A percentile compares a stretch with the other conserved stretches of the same genome.
phyloP scores from a whole-genome alignment of 1,140 invertebrate species.

The Aphelinus certus region DNA sequence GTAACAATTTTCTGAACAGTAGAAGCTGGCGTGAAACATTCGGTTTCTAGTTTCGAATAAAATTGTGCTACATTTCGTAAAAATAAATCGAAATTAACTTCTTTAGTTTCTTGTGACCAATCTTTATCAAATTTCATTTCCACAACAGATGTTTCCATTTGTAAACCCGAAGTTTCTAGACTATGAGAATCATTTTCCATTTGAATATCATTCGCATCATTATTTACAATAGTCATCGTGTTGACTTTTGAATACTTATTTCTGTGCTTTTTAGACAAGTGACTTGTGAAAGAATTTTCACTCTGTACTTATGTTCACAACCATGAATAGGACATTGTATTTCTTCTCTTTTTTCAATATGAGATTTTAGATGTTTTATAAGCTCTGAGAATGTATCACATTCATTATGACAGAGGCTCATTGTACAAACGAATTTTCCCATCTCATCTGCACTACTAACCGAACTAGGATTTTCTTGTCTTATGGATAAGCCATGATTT shows the following conservation, averaged over 20 bases:
- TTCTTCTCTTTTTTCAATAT: constrained; percentile 10
- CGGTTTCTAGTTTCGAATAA: constrained; percentile 14
- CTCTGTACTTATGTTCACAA: neutral
- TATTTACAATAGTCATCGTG: too few species aligned
- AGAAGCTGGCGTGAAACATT: constrained; percentile 18
- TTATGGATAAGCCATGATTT: too few species aligned
- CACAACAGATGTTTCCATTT: too few species aligned
- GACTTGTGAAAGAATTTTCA: neutral
- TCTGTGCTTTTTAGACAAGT: neutral
- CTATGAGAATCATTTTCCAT: neutral
- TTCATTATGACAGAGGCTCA: constrained; percentile 4
- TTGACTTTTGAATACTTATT: neutral
- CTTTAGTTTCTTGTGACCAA: neutral
- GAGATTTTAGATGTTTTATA: neutral
- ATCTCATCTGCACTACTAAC: too few species aligned
- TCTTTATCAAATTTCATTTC: neutral
- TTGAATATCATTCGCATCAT: neutral
- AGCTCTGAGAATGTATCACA: neutral
- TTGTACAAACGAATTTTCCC: constrained; percentile 6
- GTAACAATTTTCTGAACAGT: constrained; percentile 7
- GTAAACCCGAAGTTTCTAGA: too few species aligned
- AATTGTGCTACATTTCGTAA: constrained; percentile 1
- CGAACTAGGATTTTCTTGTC: too few species aligned
- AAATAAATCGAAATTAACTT: neutral
- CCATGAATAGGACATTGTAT: neutral